phyloP scores from a whole-genome alignment of 2,113 vertebrate species.

The Bubo scandiacus region DNA sequence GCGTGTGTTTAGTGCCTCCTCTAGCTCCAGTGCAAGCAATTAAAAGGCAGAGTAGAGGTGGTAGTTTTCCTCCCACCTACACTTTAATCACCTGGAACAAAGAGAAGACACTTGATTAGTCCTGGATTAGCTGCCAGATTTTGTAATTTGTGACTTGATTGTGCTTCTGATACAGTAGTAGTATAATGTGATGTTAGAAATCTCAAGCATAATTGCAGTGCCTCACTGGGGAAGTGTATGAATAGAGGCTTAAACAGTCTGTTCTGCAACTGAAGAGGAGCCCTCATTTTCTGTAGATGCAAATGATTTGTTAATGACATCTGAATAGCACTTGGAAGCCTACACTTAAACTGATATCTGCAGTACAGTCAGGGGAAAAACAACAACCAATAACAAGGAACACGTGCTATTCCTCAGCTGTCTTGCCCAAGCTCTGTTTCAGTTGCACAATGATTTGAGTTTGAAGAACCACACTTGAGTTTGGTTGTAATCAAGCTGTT shows the following conservation, averaged over 20 bases:
- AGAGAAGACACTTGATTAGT: not conserved
- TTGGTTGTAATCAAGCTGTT: not conserved
- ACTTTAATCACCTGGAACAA: not conserved
- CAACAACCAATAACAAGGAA: accelerated
- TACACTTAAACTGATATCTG: not conserved
- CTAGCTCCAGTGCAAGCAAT: not conserved
- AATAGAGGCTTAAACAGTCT: not conserved
- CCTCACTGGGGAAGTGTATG: not conserved
- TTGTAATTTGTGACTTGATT: not conserved
- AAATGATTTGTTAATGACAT: not conserved
- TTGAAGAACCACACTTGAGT: not conserved
- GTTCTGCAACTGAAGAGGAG: not conserved
- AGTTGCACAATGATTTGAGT: not conserved
- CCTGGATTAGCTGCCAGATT: not conserved
- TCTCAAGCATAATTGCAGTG: not conserved
- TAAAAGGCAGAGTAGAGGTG: not conserved
- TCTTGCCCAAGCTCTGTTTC: not conserved
- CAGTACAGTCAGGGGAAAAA: not conserved
- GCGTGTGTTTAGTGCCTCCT: accelerated
- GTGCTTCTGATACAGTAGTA: not conserved
- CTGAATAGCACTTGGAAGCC: not conserved
- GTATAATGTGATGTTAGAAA: not conserved
- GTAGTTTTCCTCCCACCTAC: not conserved
- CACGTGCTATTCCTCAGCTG: not conserved
- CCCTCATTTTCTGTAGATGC: not conserved